A percentile compares a stretch with the other conserved stretches of the same genome.
These are phyloP conservation scores for Nephrotoma guestfalica DNA, from an alignment of 2,888 invertebrate genomes.

Conservation along the genomic window DNA sequence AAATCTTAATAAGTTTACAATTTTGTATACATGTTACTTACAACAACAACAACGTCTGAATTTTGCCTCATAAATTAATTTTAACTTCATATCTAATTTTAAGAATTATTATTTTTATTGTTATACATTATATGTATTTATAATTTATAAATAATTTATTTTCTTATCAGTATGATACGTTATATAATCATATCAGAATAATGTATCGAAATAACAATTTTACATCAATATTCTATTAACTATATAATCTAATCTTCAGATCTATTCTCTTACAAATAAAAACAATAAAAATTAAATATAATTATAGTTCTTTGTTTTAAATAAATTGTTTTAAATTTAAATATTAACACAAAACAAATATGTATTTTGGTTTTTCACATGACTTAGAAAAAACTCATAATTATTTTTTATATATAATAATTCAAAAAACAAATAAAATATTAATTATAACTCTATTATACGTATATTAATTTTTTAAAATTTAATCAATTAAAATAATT, in stretches of 20 bases:
- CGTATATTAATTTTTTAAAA: not conserved
- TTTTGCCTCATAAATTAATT: not conserved
- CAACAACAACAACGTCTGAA: not conserved
- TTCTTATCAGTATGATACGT: not conserved
- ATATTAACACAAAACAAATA: not conserved
- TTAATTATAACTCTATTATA: not conserved
- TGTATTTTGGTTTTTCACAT: not conserved
- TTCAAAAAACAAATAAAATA: not conserved
- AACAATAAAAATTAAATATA: not conserved
- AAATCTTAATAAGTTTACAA: not conserved
- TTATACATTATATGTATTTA: not conserved
- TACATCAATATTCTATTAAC: not conserved
- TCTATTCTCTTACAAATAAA: not conserved
- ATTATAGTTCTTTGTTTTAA: not conserved
- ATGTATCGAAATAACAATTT: not conserved
- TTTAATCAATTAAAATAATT: not conserved
- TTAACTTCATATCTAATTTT: not conserved
- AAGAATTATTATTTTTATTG: not conserved
- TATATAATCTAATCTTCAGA: not conserved
- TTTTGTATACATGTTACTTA: not conserved
- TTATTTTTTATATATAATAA: not conserved
- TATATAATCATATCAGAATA: not conserved
- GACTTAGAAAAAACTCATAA: not conserved
- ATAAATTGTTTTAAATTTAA: not conserved
- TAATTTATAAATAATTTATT: not conserved